Evolutionary conservation across 2,888 invertebrate species (phyloP).

Genomic region (Nowickia ferox): DNA sequence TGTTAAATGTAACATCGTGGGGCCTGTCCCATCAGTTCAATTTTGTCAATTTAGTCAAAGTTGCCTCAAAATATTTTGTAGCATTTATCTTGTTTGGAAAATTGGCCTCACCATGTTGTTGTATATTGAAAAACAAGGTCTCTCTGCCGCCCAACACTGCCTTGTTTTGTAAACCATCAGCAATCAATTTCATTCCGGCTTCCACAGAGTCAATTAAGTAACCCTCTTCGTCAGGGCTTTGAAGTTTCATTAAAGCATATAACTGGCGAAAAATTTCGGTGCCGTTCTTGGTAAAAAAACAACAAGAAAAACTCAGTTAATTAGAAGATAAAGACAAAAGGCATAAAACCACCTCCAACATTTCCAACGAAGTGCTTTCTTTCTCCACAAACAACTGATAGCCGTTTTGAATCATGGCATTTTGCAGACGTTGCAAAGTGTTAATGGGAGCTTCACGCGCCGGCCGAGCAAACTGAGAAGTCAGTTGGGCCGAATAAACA

Average conservation of each 20-base stretch:
- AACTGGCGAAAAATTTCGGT: constrained; percentile 89
- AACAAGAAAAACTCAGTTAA: background rate
- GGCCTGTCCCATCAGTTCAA: too few species aligned
- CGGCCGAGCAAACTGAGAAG: constrained; percentile 89
- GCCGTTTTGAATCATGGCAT: constrained; percentile 86
- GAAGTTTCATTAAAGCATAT: constrained; percentile 87
- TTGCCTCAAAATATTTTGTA: too few species aligned
- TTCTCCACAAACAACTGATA: constrained; percentile 89
- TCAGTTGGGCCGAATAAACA: constrained; percentile 91
- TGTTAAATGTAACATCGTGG: too few species aligned
- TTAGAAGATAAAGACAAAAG: constrained; percentile 22
- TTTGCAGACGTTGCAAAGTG: constrained; percentile 86
- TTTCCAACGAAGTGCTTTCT: constrained; percentile 88
- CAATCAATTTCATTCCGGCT: constrained; percentile 87
- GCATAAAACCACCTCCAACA: constrained; percentile 85
- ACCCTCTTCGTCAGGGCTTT: constrained; percentile 81
- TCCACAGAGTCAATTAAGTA: constrained; percentile 89
- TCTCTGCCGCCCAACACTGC: constrained; percentile 90
- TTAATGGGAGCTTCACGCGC: constrained; percentile 88
- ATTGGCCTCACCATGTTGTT: constrained; percentile 85
- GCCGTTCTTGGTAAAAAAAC: constrained; percentile 85
- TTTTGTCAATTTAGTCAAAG: too few species aligned
- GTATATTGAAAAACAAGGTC: constrained; percentile 90
- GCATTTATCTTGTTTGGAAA: too few species aligned
- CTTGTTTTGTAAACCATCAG: constrained; percentile 85